A percentile compares a stretch with the other conserved stretches of the same genome.
Evolutionary conservation across 2,797 vertebrate species (phyloP).

Genomic region (Sparus aurata): DNA sequence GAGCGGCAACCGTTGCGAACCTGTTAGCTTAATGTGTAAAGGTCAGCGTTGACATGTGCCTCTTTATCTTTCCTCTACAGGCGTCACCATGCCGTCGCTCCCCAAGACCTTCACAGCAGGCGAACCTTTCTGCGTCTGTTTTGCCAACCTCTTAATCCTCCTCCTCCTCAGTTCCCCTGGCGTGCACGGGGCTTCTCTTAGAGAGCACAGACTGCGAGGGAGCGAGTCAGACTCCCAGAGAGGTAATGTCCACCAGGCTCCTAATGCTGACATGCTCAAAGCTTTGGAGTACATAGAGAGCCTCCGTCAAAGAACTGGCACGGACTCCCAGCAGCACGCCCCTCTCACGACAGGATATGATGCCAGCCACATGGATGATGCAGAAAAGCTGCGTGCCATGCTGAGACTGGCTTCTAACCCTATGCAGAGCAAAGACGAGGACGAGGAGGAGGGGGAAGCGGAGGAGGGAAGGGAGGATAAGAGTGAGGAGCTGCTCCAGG

Average conservation of each 20-base stretch:
- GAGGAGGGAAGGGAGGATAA: conserved; percentile 85
- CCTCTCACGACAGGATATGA: conserved; percentile 77
- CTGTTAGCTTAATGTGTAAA: conserved; percentile 50
- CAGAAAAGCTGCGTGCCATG: conserved; percentile 76
- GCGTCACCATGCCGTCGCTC: conserved; percentile 76
- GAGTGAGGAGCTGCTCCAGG: conserved; percentile 90
- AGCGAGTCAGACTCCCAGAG: conserved; percentile 85
- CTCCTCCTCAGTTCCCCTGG: conserved; percentile 75
- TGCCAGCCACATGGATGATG: conserved; percentile 57
- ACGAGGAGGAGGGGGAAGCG: conserved; percentile 77
- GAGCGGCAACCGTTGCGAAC: conserved; percentile 17
- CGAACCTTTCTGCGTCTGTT: conserved; percentile 75
- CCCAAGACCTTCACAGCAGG: conserved; percentile 67
- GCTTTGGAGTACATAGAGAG: conserved; percentile 95
- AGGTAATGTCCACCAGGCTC: conserved; percentile 80
- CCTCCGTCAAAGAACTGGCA: conserved; percentile 88
- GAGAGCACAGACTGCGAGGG: conserved; percentile 88
- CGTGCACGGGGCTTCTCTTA: conserved; percentile 86
- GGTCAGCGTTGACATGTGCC: conserved; percentile 63
- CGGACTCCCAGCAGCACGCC: conserved; percentile 75
- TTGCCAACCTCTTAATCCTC: conserved; percentile 78
- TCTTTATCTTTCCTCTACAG: conserved; percentile 69
- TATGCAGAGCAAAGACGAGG: conserved; percentile 47
- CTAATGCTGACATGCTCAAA: conserved; percentile 93
- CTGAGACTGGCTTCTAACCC: conserved; percentile 65